Percentiles rank a stretch among this genome's conserved stretches.
Conservation (phyloP, 2,797 vertebrate species). For the Cuniculus paca region DNA sequence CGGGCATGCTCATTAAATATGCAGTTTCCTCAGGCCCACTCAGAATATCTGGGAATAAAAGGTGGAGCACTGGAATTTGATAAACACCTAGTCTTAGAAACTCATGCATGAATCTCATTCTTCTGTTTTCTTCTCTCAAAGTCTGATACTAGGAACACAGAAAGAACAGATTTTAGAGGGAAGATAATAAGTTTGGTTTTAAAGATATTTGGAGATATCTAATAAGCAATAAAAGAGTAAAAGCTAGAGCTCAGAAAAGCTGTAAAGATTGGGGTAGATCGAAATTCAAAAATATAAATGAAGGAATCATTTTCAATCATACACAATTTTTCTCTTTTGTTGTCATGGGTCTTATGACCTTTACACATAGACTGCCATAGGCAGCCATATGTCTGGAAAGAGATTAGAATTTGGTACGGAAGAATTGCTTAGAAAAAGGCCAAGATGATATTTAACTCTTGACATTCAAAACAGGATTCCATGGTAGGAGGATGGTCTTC, state of each 20-base stretch:
- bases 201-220: neutral
- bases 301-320: neutral
- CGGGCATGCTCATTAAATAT: neutral
- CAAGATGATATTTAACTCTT: neutral
- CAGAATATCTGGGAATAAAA: neutral
- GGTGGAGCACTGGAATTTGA: neutral
- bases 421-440: slow-evolving; percentile 31
- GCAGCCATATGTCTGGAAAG: slow-evolving; percentile 3
- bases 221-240: neutral
- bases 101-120: neutral
- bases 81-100: neutral
- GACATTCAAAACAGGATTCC: neutral
- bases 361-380: neutral
- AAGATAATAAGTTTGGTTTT: neutral
- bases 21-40: neutral
- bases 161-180: neutral
- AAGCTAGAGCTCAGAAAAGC: neutral
- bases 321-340: slow-evolving; percentile 45
- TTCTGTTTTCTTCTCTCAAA: neutral
- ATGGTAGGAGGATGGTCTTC: neutral
- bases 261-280: neutral
- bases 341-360: slow-evolving; percentile 14
- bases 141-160: neutral
- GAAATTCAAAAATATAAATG: neutral
- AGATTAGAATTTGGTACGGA: neutral